Base-by-base conservation (phyloP, 2,888 invertebrate genomes). In the Amphipoea oculea region DNA sequence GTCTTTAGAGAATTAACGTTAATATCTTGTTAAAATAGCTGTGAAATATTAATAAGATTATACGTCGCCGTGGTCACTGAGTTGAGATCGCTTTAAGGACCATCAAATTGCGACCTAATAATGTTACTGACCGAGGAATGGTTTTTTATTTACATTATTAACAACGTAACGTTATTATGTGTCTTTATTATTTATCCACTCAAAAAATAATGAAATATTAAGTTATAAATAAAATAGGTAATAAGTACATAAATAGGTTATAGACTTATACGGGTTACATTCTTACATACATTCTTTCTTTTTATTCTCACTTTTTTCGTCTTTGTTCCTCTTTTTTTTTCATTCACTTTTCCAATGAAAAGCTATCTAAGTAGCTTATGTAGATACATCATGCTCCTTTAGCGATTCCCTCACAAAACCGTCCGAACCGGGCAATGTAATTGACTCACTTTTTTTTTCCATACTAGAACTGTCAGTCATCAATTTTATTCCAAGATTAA, bases 11-110 rank as follows among this genome's bases (percentile, higher is more conserved):
- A 89, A 81, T 85, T 82, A 85, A 87, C 82, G 78, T 85, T 78
- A 86, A 88, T 89, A 78, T 81, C 78, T 76, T 85, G 81, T 85
- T 81, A 78, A 82, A 85, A 85, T 85, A 79, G n/a, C 83, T 71
- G 83, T 76, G 73, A 78, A 83, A 78, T 77, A 84, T 85, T 85
- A 83, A 86, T 79, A 68, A 76, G 78, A 85, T 88, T 84, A 76
- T 73, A 86, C 76, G 72, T 67, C n/a, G 68, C 72, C 23, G 45
- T 78, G 68, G 75, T 60, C 75, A 76, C 68, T 62, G 78, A 79
- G 63, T 79, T 79, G 36, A 62, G 63, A 63, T 82, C 62, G 40
- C 2, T 82, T 71, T 72, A 48, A 65, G 40, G 40, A 17, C 14
- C 77, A 48, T 62, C 42, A 77, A 74, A 77, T 68, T 72, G 29